Base-by-base conservation (phyloP, 2,888 invertebrate species). In the Caenorhabditis sp. region DNA sequence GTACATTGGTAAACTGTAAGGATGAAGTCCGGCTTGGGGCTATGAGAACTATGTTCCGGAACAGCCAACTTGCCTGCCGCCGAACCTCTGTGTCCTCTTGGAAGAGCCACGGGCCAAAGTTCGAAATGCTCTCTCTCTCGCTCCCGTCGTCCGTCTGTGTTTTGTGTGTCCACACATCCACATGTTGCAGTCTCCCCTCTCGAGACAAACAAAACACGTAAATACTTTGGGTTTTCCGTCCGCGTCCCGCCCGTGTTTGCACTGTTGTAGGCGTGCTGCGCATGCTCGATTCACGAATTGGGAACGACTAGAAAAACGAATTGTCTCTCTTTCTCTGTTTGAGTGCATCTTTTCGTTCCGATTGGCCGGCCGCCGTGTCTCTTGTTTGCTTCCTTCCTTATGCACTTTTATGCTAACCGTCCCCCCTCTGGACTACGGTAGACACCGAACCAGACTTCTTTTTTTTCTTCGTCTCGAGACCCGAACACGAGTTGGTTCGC, bases 21-120 rank as follows among this genome's bases (percentile, higher is more conserved):
- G n/a, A n/a, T n/a, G n/a, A n/a, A n/a, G n/a, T n/a, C n/a, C n/a
- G n/a, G n/a, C n/a, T n/a, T n/a, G n/a, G n/a, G n/a, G n/a, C n/a
- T n/a, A n/a, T n/a, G n/a, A n/a, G n/a, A n/a, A n/a, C n/a, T n/a
- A n/a, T n/a, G n/a, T n/a, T 32, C 40, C 13, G 40, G 40, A 40
- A 40, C 40, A 40, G 32, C 32, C n/a, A n/a, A n/a, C n/a, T n/a
- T n/a, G n/a, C n/a, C n/a, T n/a, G n/a, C n/a, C n/a, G n/a, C n/a
- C n/a, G n/a, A n/a, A n/a, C n/a, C n/a, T n/a, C n/a, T n/a, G n/a
- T n/a, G n/a, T n/a, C n/a, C n/a, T n/a, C n/a, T n/a, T n/a, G n/a
- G n/a, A n/a, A n/a, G n/a, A n/a, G n/a, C n/a, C n/a, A n/a, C n/a
- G 58, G 70, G 70, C 58, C 70, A 70, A 61, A 70, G 70, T 70